Percentiles rank a stretch among this genome's conserved stretches.
Evolutionary conservation across 2,888 invertebrate genomes (phyloP).

Genomic region (Caenorhabditis sp.): DNA sequence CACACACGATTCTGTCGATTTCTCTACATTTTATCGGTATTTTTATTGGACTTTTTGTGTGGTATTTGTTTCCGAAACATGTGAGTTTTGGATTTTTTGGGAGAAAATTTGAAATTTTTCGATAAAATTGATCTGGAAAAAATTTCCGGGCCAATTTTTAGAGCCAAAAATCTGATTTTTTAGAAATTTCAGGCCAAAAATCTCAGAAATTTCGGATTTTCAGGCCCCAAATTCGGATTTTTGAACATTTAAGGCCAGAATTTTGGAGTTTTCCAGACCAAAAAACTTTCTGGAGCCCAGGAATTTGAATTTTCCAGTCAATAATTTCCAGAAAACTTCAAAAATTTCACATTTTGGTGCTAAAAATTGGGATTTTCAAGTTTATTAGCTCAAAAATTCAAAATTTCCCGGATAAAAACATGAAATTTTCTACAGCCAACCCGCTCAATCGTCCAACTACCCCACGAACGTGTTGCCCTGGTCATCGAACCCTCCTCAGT

Average conservation of each 20-base stretch:
- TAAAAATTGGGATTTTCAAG: too few species aligned
- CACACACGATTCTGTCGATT: slow-evolving; percentile 57
- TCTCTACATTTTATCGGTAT: slow-evolving; percentile 58
- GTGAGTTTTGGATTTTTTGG: slow-evolving; percentile 39
- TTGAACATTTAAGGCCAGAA: too few species aligned
- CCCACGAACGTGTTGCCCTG: slow-evolving; percentile 38
- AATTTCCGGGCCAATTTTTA: background rate
- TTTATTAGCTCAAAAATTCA: background rate
- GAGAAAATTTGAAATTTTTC: background rate
- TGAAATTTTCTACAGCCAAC: slow-evolving; percentile 45
- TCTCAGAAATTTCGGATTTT: too few species aligned
- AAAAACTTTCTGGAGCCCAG: too few species aligned
- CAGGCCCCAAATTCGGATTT: too few species aligned
- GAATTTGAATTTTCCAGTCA: too few species aligned
- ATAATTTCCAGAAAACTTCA: too few species aligned
- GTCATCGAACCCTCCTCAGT: slow-evolving; percentile 26
- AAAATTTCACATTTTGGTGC: too few species aligned
- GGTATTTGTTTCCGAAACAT: slow-evolving; percentile 66
- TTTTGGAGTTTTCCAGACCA: too few species aligned
- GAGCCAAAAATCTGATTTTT: too few species aligned
- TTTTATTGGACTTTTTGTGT: slow-evolving; percentile 58
- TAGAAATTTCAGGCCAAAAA: too few species aligned
- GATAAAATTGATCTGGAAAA: background rate
- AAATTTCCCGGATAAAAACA: background rate
- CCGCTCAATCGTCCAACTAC: slow-evolving; percentile 47